Evolutionary conservation across 2,888 invertebrate species (phyloP).

Genomic region (Agrotis puta): DNA sequence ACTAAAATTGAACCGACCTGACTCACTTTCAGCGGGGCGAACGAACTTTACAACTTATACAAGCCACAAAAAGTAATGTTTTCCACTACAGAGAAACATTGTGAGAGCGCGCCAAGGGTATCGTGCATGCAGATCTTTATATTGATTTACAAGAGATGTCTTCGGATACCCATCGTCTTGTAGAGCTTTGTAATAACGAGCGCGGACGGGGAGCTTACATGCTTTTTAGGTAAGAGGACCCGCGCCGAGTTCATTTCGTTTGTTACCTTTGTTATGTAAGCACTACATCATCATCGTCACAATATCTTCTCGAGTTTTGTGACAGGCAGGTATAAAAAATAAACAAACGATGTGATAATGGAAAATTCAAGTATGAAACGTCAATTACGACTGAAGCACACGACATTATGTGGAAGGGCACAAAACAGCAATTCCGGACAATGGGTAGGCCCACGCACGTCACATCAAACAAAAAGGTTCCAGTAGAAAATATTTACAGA

Average conservation of each 20-base stretch:
- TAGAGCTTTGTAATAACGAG: conserved; percentile 50
- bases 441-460: conserved; percentile 75
- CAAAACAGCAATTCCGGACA: conserved; percentile 72
- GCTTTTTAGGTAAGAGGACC: conserved; percentile 10
- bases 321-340: conserved; percentile 47
- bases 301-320: conserved; percentile 26
- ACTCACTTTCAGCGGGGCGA: conserved; percentile 46
- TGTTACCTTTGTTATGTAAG: conserved; percentile 31
- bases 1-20: conserved; percentile 46
- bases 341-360: conserved; percentile 52
- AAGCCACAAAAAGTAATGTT: conserved; percentile 50
- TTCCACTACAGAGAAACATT: conserved; percentile 34
- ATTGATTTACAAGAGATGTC: conserved; percentile 59
- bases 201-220: conserved; percentile 27
- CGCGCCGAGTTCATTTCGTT: conserved; percentile 37
- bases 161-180: conserved; percentile 33
- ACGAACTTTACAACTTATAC: conserved; percentile 39
- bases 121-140: conserved; percentile 58
- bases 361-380: conserved; percentile 63
- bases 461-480: conserved; percentile 75
- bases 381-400: conserved; percentile 63
- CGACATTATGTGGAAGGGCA: conserved; percentile 71
- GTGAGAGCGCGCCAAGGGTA: conserved; percentile 48
- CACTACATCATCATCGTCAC: conserved; percentile 27
- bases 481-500: conserved; percentile 74